Evolutionary conservation across 2,797 vertebrate species (phyloP), one percentile per base, ranked within the genome.

Genomic region (Urophycis tenuis): DNA sequence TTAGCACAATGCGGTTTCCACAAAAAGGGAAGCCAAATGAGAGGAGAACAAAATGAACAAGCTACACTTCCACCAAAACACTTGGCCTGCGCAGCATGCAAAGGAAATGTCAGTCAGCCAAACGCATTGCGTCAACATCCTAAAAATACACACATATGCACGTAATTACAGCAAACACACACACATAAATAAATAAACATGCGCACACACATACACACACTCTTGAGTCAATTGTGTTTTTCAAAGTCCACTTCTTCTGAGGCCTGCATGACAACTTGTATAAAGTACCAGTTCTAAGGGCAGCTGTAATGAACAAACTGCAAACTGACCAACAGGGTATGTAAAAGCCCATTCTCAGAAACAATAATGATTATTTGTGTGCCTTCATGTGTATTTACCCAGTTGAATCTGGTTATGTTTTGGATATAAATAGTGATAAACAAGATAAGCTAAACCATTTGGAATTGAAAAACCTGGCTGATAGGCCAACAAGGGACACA

Each of bases 211-310:
- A 67, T 64, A 77, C 35, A 25, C 36, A 33, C 19, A 83, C 80
- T 80, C 77, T 79, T 70, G 7, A 86, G 79, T 83, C 78, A 83
- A 25, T 79, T 78, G 76, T 82, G 82, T 81, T 85, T 85, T 86
- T 87, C 41, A 84, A 86, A 85, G 85, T 70, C 31, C 76, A 78
- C 88, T 84, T 81, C 77, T 84, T 73, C 72, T 9, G 80, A 81
- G 75, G 76, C 83, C 82, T 82, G 25, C 72, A 71, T 81, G 76
- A 74, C 76, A 75, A 0, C n/a, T n/a, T n/a, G 5, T 79, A 75
- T 77, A 81, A 78, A 70, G 12, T 10, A 30, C 29, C 77, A 29
- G 78, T 81, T 76, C 80, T 86, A 83, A 85, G 78, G 82, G 82
- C 77, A 76, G 87, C 85, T 85, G 39, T 39, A 72, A 77, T 32